phyloP scores from a whole-genome alignment of 1,140 invertebrate species.

The Caenorhabditis remanei region DNA sequence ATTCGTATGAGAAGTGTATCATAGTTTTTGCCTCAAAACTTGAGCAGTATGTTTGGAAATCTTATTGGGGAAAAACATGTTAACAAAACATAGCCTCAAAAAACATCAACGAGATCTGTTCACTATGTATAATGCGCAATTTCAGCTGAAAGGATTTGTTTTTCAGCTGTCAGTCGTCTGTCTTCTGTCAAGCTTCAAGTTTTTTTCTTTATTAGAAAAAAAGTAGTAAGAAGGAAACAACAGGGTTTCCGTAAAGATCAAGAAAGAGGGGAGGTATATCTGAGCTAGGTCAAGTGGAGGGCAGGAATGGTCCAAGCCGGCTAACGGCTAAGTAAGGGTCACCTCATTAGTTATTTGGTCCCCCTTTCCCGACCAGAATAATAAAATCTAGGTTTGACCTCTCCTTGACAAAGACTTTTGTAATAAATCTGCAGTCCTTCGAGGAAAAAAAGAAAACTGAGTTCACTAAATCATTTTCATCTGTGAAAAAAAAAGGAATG shows the following conservation, averaged over 20 bases:
- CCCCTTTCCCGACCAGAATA: background rate
- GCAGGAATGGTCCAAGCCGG: background rate
- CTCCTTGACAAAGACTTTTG: no score
- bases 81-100: background rate
- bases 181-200: background rate
- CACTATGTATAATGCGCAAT: background rate
- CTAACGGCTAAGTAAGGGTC: background rate
- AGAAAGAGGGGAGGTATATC: background rate
- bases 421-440: no score
- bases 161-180: background rate
- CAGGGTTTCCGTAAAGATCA: background rate
- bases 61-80: background rate
- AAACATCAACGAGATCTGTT: background rate
- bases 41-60: background rate
- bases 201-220: background rate
- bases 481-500: background rate
- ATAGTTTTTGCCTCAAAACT: background rate
- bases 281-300: background rate
- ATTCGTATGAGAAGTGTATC: background rate
- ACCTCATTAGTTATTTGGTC: conserved; percentile 19
- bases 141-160: conserved; percentile 15
- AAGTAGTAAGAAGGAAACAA: background rate
- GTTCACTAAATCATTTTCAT: background rate
- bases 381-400: background rate
- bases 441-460: no score